Evolutionary conservation across 2,113 vertebrate species (phyloP), one percentile per base, ranked within the genome.

Genomic region (Motacilla tschutschensis): DNA sequence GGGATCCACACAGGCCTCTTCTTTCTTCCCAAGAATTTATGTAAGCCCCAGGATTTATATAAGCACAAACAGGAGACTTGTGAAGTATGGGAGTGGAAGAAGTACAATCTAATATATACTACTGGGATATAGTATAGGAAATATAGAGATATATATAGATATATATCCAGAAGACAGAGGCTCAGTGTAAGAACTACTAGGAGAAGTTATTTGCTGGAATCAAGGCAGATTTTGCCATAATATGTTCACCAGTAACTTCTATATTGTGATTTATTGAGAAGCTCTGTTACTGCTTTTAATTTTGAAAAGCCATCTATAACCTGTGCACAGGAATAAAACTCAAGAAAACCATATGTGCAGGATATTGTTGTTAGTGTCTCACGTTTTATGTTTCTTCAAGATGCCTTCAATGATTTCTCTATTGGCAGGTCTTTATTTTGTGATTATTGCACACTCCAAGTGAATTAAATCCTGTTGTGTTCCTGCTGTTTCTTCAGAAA

Each of bases 231-330:
- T 91, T 93, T 85, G 67, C 67, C 4, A 12, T 94, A 94, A 91
- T 70, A 28, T 58, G 51, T 82, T 95, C 89, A 76, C 67, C 75
- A 76, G 87, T 3, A 6, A 70, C 40, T 88, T 85, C 51, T 79
- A 21, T 36, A 44, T 63, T 90, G 72, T 85, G 82, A 89, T 95
- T 87, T 90, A 94, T 70, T 76, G 84, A 79, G 75, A 65, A 73
- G 40, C 60, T 88, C 24, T 70, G 51, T 84, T 91, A 90, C 43
- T 93, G 91, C 72, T 82, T 88, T 91, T 95, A 87, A 93, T 94
- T 94, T 84, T 73, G 79, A 88, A 84, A 76, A 87, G 55, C 43
- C 75, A 90, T 92, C 87, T 88, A 88, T 91, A 92, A 89, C 76
- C 53, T 59, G 36, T 83, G 83, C 72, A 55, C 46, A 74, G 69